Conservation (phyloP, 2,113 vertebrate genomes). For the Oreocharis arfaki region DNA sequence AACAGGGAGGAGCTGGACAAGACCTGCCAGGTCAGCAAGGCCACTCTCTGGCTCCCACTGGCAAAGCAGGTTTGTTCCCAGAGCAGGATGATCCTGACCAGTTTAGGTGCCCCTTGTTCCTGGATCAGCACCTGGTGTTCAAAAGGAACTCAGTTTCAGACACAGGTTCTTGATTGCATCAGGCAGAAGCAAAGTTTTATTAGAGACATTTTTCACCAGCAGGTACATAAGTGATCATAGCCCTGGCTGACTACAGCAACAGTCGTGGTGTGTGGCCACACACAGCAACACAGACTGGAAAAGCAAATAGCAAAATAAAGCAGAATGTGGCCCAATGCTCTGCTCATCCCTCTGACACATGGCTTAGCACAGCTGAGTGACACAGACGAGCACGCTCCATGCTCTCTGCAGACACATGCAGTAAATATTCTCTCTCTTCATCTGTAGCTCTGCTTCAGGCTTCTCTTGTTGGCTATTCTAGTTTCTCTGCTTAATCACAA, state of each 20-base stretch:
- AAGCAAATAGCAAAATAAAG: constrained; percentile 22
- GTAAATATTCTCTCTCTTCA: neutral
- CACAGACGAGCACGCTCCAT: neutral
- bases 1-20: neutral
- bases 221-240: neutral
- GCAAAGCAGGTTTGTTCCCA: neutral
- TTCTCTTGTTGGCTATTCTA: neutral
- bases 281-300: neutral
- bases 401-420: neutral
- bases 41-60: neutral
- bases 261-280: neutral
- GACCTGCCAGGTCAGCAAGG: neutral
- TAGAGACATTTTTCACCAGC: constrained; percentile 14
- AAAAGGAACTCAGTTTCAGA: neutral
- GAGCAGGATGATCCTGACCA: neutral
- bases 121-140: neutral
- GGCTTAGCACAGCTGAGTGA: neutral
- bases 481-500: constrained; percentile 51
- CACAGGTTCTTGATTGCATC: constrained; percentile 38
- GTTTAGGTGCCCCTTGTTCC: neutral
- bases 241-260: neutral
- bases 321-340: constrained; percentile 1
- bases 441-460: neutral
- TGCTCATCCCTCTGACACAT: neutral
- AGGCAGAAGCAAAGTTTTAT: constrained; percentile 66